A percentile compares a stretch with the other conserved stretches of the same genome.
phyloP scores from a whole-genome alignment of 2,113 vertebrate species.

The Actinemys pallida region DNA sequence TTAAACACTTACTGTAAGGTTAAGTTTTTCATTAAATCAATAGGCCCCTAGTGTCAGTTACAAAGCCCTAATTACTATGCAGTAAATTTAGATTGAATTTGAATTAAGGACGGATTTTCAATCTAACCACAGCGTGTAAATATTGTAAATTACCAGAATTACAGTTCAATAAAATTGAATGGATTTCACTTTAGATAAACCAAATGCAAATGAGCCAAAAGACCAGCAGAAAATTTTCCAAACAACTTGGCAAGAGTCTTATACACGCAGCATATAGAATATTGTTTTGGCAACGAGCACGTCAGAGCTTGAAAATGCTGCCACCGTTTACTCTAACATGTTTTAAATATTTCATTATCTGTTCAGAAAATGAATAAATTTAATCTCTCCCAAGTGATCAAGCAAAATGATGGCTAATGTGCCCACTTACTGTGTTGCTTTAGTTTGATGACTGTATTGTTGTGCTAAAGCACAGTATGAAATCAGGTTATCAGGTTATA shows the following conservation, averaged over 20 bases:
- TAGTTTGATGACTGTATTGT: slow-evolving; percentile 84
- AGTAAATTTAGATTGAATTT: slow-evolving; percentile 90
- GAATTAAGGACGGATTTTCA: slow-evolving; percentile 88
- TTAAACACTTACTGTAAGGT: slow-evolving; percentile 89
- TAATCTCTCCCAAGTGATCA: slow-evolving; percentile 85
- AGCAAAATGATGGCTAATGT: slow-evolving; percentile 84
- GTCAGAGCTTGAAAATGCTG: slow-evolving; percentile 60
- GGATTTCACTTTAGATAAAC: slow-evolving; percentile 85
- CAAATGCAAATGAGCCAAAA: slow-evolving; percentile 78
- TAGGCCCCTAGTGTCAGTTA: slow-evolving; percentile 87
- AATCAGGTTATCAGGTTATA: slow-evolving; percentile 83
- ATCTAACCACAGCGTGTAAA: slow-evolving; percentile 86
- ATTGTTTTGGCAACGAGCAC: slow-evolving; percentile 54
- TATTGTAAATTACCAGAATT: slow-evolving; percentile 88
- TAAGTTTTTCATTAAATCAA: slow-evolving; percentile 91
- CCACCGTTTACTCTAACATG: slow-evolving; percentile 70
- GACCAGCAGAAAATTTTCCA: slow-evolving; percentile 67
- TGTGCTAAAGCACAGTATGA: slow-evolving; percentile 82
- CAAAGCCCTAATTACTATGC: slow-evolving; percentile 89
- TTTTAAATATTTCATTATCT: slow-evolving; percentile 87
- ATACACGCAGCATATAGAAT: neutral
- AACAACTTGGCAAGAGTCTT: slow-evolving; percentile 65
- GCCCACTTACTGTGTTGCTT: slow-evolving; percentile 82
- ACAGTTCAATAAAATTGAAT: slow-evolving; percentile 90
- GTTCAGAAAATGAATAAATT: slow-evolving; percentile 83